phyloP scores from a whole-genome alignment of 2,113 vertebrate species.

The Platysternon megacephalum region DNA sequence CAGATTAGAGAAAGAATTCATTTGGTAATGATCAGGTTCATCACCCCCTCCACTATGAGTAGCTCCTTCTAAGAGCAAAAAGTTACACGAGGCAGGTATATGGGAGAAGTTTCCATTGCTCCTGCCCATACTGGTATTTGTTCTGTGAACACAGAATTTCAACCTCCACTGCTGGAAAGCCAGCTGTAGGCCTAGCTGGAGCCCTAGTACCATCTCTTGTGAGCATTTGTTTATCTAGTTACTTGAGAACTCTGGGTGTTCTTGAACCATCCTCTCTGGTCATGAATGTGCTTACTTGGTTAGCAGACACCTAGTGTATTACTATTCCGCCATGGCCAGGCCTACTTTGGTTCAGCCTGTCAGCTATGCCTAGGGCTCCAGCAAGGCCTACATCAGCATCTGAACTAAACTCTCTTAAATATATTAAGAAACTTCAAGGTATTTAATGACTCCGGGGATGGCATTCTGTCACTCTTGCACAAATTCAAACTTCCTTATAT shows the following conservation, averaged over 20 bases:
- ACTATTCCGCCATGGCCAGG: neutral
- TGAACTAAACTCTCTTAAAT: neutral
- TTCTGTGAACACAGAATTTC: neutral
- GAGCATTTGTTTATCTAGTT: neutral
- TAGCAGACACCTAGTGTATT: neutral
- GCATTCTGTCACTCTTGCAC: neutral
- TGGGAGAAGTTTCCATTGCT: rapidly evolving
- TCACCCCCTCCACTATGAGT: neutral
- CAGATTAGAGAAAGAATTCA: neutral
- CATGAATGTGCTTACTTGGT: neutral
- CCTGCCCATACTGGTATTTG: neutral
- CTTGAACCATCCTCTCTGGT: neutral
- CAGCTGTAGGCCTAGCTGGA: neutral
- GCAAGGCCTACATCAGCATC: neutral
- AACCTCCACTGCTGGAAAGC: rapidly evolving
- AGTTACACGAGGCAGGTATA: neutral
- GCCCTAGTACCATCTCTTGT: neutral
- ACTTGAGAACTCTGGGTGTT: neutral
- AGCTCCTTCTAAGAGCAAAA: neutral
- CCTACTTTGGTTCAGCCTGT: neutral
- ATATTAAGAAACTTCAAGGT: neutral
- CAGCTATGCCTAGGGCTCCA: neutral
- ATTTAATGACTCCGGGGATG: neutral
- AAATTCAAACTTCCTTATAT: neutral
- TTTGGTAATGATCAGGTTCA: neutral